These are phyloP conservation scores for Caenorhabditis sp. DNA, from an alignment of 2,888 invertebrate species.

Conservation along the genomic window DNA sequence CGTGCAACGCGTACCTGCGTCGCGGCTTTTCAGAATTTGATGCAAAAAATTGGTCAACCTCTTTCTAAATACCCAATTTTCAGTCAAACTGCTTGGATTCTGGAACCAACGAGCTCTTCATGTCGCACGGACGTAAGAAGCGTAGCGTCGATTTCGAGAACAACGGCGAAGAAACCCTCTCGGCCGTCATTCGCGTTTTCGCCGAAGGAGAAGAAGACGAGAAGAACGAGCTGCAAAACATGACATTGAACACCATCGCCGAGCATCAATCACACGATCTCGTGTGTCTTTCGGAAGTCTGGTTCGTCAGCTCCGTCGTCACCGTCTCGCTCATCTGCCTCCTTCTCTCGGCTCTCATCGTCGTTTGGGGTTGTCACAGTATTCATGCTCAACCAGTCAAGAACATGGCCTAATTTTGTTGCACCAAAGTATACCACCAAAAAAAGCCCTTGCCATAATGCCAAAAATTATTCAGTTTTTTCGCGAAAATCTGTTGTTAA, in stretches of 20 bases:
- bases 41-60: too few relatives aligned
- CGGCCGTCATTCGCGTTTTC: slow-evolving; percentile 70
- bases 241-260: slow-evolving; percentile 21
- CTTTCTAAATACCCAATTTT: too few relatives aligned
- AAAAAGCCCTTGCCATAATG: not conserved
- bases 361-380: slow-evolving; percentile 68
- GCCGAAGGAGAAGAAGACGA: slow-evolving; percentile 70
- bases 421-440: too few relatives aligned
- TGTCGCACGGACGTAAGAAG: slow-evolving; percentile 71
- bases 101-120: slow-evolving; percentile 71
- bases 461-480: not conserved
- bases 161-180: slow-evolving; percentile 68
- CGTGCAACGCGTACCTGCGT: too few relatives aligned
- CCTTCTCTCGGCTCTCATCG: slow-evolving; percentile 69
- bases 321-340: slow-evolving; percentile 68
- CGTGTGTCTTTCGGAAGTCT: slow-evolving; percentile 69
- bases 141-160: slow-evolving; percentile 53
- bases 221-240: slow-evolving; percentile 43
- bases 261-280: slow-evolving; percentile 38
- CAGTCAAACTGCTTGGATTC: slow-evolving; percentile 70
- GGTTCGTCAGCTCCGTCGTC: slow-evolving; percentile 70
- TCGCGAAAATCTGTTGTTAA: not conserved
- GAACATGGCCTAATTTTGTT: slow-evolving; percentile 1
- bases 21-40: slow-evolving; percentile 11
- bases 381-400: slow-evolving; percentile 32